Conservation (phyloP, 2,888 invertebrate genomes). For the Nemotelus pantherinus region DNA sequence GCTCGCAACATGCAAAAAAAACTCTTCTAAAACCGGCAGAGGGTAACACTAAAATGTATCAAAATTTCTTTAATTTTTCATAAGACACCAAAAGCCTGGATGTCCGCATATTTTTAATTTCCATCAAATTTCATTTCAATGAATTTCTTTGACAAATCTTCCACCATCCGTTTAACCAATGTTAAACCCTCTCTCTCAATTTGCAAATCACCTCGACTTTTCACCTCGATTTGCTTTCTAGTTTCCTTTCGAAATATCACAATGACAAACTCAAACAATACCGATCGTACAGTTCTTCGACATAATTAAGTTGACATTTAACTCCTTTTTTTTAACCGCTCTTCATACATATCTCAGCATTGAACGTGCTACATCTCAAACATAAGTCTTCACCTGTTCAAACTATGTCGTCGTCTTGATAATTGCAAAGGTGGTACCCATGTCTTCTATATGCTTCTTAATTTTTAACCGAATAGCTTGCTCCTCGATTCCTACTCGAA, state of each 20-base stretch:
- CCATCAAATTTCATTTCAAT: too few relatives aligned
- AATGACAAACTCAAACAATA: neutral
- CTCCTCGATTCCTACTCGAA: neutral
- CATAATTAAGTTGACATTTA: constrained; percentile 43
- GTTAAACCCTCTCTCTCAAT: too few relatives aligned
- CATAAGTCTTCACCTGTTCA: neutral
- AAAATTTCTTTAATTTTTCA: too few relatives aligned
- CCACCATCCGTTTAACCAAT: too few relatives aligned
- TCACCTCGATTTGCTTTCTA: too few relatives aligned
- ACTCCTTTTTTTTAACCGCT: constrained; percentile 1
- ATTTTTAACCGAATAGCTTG: neutral
- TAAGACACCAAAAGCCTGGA: too few relatives aligned
- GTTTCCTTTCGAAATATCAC: neutral
- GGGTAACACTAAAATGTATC: too few relatives aligned
- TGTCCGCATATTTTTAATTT: too few relatives aligned
- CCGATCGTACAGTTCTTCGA: constrained; percentile 1
- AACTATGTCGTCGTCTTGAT: constrained; percentile 22
- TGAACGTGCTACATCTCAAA: constrained; percentile 27
- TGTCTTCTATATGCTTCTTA: constrained; percentile 1
- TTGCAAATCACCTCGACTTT: too few relatives aligned
- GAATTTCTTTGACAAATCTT: too few relatives aligned
- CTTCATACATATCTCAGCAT: constrained; percentile 9
- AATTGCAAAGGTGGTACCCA: constrained; percentile 34
- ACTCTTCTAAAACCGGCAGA: too few relatives aligned
- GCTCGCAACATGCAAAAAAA: too few relatives aligned